Base-by-base conservation (phyloP, 2,888 invertebrate species). In the Anagyrus pseudococci region DNA sequence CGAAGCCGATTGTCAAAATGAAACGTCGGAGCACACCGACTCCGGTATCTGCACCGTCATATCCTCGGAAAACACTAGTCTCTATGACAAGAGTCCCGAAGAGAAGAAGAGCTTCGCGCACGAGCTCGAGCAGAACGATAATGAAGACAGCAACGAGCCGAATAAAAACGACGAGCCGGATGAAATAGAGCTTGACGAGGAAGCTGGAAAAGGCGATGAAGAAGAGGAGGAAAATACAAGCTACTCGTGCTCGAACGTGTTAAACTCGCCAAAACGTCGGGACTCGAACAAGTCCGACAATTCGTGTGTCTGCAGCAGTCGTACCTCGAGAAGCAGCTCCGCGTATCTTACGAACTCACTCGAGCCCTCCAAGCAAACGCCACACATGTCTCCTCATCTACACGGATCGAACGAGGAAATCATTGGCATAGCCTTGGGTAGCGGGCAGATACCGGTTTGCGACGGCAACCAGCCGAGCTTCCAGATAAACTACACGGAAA, bases 31-130 rank as follows among this genome's bases (percentile, higher is more conserved):
- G 26, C 84, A 85, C 22, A 83, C 83, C 10, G 89, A 90, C 75
- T 89, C 89, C 0, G 89, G 90, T 0, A 88, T 90, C 53, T 89
- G 89, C 73, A 90, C 90, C 23, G 79, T 81, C 1, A 77, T 80
- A 59, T 81, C 80, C 0, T 80, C 80, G 6, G 90, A 89, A 76
- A 90, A 88, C 68, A 89, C 89, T 29, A 89, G 89, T 71, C 79
- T 89, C 2, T 81, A 80, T 56, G 80, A 81, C 53, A 81, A 80
- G 56, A 81, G 80, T 62, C 80, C 80, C 0, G 80, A 81, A 44
- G 80, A 80, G 49, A 79, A 77, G 64, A 79, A 77, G 41, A 75
- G 69, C 1, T 80, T 80, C 54, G 72, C 72, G 0, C 73, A 72
- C n/a, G 78, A 78, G n/a, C 69, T 77, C 8, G 72, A 73, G 0